phyloP scores from a whole-genome alignment of 2,888 invertebrate genomes.

The Nomada hirtipes region DNA sequence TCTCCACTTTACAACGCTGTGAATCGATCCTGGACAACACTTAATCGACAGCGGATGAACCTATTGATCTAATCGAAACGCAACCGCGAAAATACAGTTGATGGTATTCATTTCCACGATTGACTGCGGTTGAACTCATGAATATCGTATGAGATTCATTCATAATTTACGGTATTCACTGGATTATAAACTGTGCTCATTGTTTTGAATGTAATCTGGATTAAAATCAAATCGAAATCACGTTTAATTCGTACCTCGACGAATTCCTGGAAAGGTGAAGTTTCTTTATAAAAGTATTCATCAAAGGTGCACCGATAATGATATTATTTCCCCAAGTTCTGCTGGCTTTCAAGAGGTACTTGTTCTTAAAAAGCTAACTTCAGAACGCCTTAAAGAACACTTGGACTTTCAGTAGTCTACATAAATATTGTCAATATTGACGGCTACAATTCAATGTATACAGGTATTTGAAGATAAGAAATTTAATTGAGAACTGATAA shows the following conservation, averaged over 20 bases:
- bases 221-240: background rate
- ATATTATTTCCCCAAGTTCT: background rate
- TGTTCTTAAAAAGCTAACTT: background rate
- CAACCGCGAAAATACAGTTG: background rate
- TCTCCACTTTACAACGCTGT: background rate
- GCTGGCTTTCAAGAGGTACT: background rate
- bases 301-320: background rate
- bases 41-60: background rate
- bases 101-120: background rate
- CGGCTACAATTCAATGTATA: too few relatives aligned
- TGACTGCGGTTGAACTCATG: too few relatives aligned
- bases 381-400: too few relatives aligned
- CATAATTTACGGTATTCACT: background rate
- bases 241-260: background rate
- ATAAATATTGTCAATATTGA: too few relatives aligned
- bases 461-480: too few relatives aligned
- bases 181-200: background rate
- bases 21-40: background rate
- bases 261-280: background rate
- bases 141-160: background rate
- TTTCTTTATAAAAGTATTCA: background rate
- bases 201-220: background rate
- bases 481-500: too few relatives aligned
- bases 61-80: background rate
- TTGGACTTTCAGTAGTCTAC: too few relatives aligned